A percentile compares a stretch with the other conserved stretches of the same genome.
phyloP scores from a whole-genome alignment of 2,113 vertebrate genomes.

The Synodontis membranacea region DNA sequence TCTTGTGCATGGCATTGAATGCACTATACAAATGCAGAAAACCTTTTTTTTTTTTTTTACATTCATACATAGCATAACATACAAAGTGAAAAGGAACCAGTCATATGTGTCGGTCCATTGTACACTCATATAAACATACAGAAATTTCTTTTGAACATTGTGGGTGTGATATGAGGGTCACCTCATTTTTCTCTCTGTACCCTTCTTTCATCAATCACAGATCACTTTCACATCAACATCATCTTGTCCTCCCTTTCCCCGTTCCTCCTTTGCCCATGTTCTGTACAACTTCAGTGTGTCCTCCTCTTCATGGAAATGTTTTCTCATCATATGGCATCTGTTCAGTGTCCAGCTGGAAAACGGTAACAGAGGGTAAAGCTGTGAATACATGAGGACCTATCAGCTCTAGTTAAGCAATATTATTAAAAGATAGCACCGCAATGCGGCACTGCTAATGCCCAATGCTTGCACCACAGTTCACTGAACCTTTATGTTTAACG shows the following conservation, averaged over 20 bases:
- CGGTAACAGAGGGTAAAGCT: constrained; percentile 39
- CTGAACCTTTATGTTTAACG: background rate
- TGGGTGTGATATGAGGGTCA: constrained; percentile 17
- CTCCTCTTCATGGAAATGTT: constrained; percentile 40
- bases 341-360: constrained; percentile 53
- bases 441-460: background rate
- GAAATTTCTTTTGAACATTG: constrained; percentile 2
- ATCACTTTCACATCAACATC: constrained; percentile 24
- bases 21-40: background rate
- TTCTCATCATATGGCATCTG: constrained; percentile 38
- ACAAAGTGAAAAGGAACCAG: background rate
- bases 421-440: constrained; percentile 27
- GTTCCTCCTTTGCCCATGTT: constrained; percentile 25
- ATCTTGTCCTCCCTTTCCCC: constrained; percentile 29
- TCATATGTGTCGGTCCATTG: constrained; percentile 3
- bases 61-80: constrained; percentile 8
- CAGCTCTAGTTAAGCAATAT: constrained; percentile 42
- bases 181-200: background rate
- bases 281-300: constrained; percentile 45
- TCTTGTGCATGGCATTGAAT: background rate
- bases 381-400: constrained; percentile 30
- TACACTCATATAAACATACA: constrained; percentile 22
- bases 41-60: background rate
- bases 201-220: constrained; percentile 33
- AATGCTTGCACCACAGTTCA: background rate